Evolutionary conservation across 2,888 invertebrate genomes (phyloP), one percentile per base, ranked within the genome.

Genomic region (Zygothrica quintamaculata): DNA sequence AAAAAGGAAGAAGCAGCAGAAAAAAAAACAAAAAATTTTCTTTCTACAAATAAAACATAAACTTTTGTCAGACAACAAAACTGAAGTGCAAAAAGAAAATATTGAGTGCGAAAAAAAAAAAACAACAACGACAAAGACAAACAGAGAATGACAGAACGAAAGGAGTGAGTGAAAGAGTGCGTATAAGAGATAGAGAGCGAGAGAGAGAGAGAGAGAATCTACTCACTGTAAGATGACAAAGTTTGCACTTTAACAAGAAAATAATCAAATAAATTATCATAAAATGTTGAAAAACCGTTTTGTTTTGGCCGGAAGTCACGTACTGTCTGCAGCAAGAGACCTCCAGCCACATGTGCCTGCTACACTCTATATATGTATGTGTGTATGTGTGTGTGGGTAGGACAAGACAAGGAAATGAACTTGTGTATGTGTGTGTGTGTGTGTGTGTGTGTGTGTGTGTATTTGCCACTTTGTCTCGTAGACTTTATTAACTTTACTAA

Each of bases 241-340:
- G 87, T 82, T 87, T 87, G 87, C 81, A 84, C 81, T 82, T 87
- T 82, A 87, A 82, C 84, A 82, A 84, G 82, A 87, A 82, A 84
- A 82, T 82, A 82, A 82, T 82, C 84, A 87, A 87, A 82, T 82
- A 87, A 87, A 82, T 82, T 82, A 82, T 82, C 84, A 82, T 82
- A 82, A 82, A 81, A 73, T 80, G 87, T 71, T 84, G 73, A 70
- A 75, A 73, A 82, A 80, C 81, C 81, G 78, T 82, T 82, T 81
- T 82, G 82, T 82, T 84, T 81, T 82, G 82, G 82, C 87, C 82
- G 82, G 87, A 82, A 82, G 82, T 84, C 82, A 82, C 87, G 82
- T 87, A 81, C 81, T 77, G 87, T 77, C 82, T 84, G 75, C 75
- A 60, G 43, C 75, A 60, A 46, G 36, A 46, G 60, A 48, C 18